Evolutionary conservation across 2,888 invertebrate species (phyloP).

Genomic region (Polymixis lichenea): DNA sequence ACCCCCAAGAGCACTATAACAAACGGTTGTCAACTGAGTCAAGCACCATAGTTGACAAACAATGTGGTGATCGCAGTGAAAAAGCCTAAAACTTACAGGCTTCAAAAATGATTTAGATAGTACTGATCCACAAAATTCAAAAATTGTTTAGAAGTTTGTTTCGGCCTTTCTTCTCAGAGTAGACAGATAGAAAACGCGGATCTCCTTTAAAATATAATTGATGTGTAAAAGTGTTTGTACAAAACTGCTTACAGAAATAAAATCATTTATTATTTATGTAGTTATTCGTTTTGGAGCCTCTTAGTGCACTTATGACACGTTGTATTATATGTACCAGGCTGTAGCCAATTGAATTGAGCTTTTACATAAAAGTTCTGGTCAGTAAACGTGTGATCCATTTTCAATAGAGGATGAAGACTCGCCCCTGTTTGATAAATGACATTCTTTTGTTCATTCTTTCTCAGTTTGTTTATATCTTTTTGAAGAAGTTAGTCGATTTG

Average conservation of each 20-base stretch:
- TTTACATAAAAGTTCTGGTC: conserved; percentile 18
- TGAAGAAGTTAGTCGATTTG: conserved; percentile 58
- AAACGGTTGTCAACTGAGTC: not conserved
- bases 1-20: not conserved
- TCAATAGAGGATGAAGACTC: conserved; percentile 20
- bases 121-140: not conserved
- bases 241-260: too few relatives aligned
- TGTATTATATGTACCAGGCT: conserved; percentile 14
- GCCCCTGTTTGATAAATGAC: conserved; percentile 33
- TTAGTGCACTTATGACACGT: not conserved
- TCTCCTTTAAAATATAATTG: too few relatives aligned
- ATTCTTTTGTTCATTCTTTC: conserved; percentile 44
- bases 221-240: too few relatives aligned
- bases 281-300: too few relatives aligned
- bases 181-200: too few relatives aligned
- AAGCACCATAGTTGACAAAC: not conserved
- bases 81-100: not conserved
- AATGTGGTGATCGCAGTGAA: not conserved
- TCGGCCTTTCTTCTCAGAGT: too few relatives aligned
- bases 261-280: too few relatives aligned
- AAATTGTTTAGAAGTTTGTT: too few relatives aligned
- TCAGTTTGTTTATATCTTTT: conserved; percentile 55
- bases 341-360: conserved; percentile 19
- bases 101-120: not conserved
- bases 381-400: conserved; percentile 17